Evolutionary conservation across 2,888 invertebrate genomes (phyloP).

Genomic region (Leptura quadrifasciata): DNA sequence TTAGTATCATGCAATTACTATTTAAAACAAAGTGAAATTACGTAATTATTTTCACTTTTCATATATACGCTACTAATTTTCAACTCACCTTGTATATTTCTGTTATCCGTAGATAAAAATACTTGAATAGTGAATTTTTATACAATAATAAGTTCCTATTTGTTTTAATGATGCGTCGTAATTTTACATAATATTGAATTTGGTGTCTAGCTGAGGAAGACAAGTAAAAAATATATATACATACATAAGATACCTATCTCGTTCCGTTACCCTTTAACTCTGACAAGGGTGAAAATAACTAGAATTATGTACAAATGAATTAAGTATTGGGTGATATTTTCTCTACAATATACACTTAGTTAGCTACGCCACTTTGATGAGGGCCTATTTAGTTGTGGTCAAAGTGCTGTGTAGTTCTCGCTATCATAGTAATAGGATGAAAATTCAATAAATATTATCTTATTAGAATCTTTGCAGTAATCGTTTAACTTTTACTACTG

Average conservation of each 20-base stretch:
- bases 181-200: neutral
- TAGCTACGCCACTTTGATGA: neutral
- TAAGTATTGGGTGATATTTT: neutral
- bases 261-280: neutral
- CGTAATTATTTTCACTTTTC: too few species aligned
- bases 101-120: too few species aligned
- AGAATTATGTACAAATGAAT: neutral
- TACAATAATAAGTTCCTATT: too few species aligned
- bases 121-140: too few species aligned
- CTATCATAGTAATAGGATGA: neutral
- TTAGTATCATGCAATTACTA: too few species aligned
- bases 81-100: too few species aligned
- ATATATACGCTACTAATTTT: too few species aligned
- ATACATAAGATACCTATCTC: neutral
- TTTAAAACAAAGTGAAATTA: too few species aligned
- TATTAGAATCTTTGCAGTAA: neutral
- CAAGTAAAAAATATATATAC: neutral
- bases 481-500: slow-evolving; percentile 21
- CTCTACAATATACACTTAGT: neutral
- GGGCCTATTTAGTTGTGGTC: neutral
- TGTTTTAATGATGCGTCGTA: too few species aligned
- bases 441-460: neutral
- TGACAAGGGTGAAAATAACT: neutral
- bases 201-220: neutral
- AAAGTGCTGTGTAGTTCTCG: neutral